These are phyloP conservation scores for Aphelenchoides besseyi DNA, from an alignment of 1,140 invertebrate genomes.

Conservation along the genomic window DNA sequence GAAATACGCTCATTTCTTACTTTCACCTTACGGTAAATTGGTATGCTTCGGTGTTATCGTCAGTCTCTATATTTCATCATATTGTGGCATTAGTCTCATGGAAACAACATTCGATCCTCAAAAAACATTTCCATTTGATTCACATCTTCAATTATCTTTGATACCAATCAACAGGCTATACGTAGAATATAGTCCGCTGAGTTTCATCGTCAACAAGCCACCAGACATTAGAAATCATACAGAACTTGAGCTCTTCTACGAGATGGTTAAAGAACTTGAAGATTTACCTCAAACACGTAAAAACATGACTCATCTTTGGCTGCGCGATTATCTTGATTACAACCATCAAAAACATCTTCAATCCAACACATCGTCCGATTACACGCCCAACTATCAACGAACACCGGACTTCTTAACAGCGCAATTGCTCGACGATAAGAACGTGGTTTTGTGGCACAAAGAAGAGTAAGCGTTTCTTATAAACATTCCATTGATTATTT, in stretches of 20 bases:
- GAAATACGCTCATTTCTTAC: constrained; percentile 38
- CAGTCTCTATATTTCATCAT: constrained; percentile 33
- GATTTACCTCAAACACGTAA: constrained; percentile 14
- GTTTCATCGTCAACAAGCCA: constrained; percentile 46
- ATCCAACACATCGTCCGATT: constrained; percentile 1
- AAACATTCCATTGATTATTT: background rate
- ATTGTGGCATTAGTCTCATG: constrained; percentile 44
- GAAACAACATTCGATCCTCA: constrained; percentile 51
- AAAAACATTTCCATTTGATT: constrained; percentile 48
- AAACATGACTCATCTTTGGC: constrained; percentile 27
- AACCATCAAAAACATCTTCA: constrained; percentile 20
- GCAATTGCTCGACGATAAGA: constrained; percentile 36
- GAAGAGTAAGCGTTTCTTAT: constrained; percentile 23
- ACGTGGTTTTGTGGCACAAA: constrained; percentile 38
- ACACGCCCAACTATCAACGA: constrained; percentile 28
- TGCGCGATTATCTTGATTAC: constrained; percentile 28
- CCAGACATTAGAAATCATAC: constrained; percentile 37
- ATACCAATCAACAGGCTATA: constrained; percentile 32
- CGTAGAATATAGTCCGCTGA: constrained; percentile 47
- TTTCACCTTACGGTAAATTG: constrained; percentile 33
- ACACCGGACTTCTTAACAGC: constrained; percentile 41
- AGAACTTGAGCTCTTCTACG: constrained; percentile 32
- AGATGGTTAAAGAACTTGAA: constrained; percentile 42
- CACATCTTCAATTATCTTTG: constrained; percentile 35
- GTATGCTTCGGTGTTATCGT: constrained; percentile 35